Base-by-base conservation (phyloP, 2,888 invertebrate species). In the Sabellastarte sp. region DNA sequence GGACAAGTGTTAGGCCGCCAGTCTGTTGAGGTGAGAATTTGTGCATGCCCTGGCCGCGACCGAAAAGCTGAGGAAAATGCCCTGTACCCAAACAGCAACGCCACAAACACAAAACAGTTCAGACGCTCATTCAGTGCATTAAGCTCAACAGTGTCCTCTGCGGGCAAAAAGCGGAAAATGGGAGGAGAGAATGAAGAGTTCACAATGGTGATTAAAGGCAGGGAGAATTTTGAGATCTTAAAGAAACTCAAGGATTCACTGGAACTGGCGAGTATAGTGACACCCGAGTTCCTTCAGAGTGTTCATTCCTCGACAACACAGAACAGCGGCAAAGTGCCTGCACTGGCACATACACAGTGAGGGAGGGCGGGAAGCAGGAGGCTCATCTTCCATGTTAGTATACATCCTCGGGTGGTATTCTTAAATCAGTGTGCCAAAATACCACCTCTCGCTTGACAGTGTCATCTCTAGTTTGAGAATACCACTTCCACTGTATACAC, bases 21-120 rank as follows among this genome's bases (percentile, higher is more conserved):
- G 68, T 85, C 87, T n/a, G 84, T 92, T 0, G 87, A 88, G n/a
- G 89, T 90, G 0, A 86, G 91, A 57, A 89, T 91, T n/a, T 93
- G 92, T 77, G 89, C 91, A 1, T 85, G 92, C 57, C 57, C 57
- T 5, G 57, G 57, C 5, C 4, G 57, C 0, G 92, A 92, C 76
- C 32, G 64, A n/a, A 31, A 59, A 3, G 64, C 57, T 3, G 64
- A 64, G 31, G 64, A 64, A 59, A 59, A 58, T 50, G 73, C 71
- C 1, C 64, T 70, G 3, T 53, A 72, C 20, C 75, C 75, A 10
- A 66, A 68, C 20, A 57, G 59, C 15, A 70, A 66, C 50, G 68
- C 65, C 50, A 69, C 70, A n/a, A 66, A 68, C n/a, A 74, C n/a
- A n/a, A 41, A 41, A 20, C 10, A 10, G 10, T 15, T 10, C 41